Percentiles rank a stretch among this genome's conserved stretches.
Evolutionary conservation across 2,888 invertebrate species (phyloP).

Genomic region (Marasmarcha lunaedactyla): DNA sequence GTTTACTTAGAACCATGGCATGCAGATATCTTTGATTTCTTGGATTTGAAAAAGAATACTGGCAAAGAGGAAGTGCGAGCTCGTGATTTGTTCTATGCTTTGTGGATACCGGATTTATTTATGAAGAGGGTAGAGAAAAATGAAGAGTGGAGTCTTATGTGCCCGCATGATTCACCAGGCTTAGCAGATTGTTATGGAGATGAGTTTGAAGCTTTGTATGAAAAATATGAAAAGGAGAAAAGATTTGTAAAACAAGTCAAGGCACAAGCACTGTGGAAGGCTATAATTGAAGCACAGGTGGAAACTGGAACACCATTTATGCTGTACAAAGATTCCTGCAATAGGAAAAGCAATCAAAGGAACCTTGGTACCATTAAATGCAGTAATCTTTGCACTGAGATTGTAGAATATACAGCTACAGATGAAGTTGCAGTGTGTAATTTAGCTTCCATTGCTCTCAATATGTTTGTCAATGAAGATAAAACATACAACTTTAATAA

Average conservation of each 20-base stretch:
- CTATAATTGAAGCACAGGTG: conserved; percentile 93
- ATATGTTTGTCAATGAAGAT: conserved; percentile 88
- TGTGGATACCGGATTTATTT: conserved; percentile 99
- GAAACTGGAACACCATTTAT: conserved; percentile 99
- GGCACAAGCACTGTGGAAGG: conserved; percentile 93
- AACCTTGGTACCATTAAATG: conserved; percentile 98
- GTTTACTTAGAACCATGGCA: conserved; percentile 99
- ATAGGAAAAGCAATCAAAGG: conserved; percentile 96
- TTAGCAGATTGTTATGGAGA: conserved; percentile 94
- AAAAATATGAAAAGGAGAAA: conserved; percentile 86
- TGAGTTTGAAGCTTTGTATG: conserved; percentile 91
- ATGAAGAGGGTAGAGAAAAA: conserved; percentile 93
- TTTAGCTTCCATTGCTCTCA: conserved; percentile 95
- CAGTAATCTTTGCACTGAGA: conserved; percentile 98
- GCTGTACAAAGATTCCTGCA: conserved; percentile 96
- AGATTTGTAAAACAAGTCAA: conserved; percentile 75
- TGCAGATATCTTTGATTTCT: conserved; percentile 94
- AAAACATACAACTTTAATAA: conserved; percentile 89
- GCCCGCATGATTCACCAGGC: conserved; percentile 93
- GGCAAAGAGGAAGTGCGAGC: conserved; percentile 95
- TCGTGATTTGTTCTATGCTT: conserved; percentile 93
- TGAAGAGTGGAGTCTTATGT: conserved; percentile 95
- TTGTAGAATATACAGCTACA: conserved; percentile 91
- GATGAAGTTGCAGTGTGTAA: conserved; percentile 99
- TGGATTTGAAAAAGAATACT: conserved; percentile 95